Base-by-base conservation (phyloP, 2,888 invertebrate genomes). In the Prosopocoilus inquinatus region DNA sequence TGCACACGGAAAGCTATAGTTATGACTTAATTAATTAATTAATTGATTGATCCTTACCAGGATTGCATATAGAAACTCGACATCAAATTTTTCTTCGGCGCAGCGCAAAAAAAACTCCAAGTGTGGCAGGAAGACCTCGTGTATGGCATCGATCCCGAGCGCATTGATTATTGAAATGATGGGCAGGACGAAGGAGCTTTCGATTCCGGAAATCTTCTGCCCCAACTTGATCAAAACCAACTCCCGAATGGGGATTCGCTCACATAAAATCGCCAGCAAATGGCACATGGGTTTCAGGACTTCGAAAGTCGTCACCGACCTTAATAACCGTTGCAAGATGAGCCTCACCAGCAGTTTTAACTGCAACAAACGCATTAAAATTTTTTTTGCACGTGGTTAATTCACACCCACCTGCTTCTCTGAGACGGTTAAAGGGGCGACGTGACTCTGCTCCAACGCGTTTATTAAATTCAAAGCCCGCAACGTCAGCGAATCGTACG, bases 401-500 rank as follows among this genome's bases (percentile, higher is more conserved):
- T 28, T 35, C 12, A 34, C 3, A 50, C n/a, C 16, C 7, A 82
- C 82, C 77, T 82, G 83, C 65, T 82, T 82, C 55, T 80, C 80
- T 66, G 82, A 81, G 70, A 84, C 82, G 7, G 81, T 82, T 44
- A 81, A 78, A 59, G 79, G 73, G 49, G 82, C 80, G 55, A 83
- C 79, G 0, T 82, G 81, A 59, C 84, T 84, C 0, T 81, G 81
- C 64, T 84, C 83, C 32, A 85, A 74, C 2, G 81, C 81, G 59
- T 82, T 81, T 0, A 84, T 80, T 75, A 84, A 80, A 63, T 83
- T 81, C 64, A 85, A 65, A 74, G 73, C 77, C 47, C 70, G 67
- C 33, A 72, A 59, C 3, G 77, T 76, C 15, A 77, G 57, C 51
- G 69, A 67, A 64, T 76, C 74, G 54, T 75, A 75, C 3, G 74